phyloP scores from a whole-genome alignment of 2,888 invertebrate species.

The Cepaea hortensis region DNA sequence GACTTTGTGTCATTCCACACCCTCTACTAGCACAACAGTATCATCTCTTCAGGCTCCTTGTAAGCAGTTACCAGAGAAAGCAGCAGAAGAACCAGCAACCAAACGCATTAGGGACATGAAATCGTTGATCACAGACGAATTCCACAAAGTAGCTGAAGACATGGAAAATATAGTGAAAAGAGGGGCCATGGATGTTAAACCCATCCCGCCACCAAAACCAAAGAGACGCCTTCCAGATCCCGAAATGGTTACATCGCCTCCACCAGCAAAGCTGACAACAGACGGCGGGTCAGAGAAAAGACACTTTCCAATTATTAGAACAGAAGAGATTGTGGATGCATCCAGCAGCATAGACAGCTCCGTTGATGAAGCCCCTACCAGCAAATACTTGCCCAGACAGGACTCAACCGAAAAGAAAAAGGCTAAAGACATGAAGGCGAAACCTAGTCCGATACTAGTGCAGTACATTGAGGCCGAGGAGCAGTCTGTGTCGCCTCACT shows the following conservation, averaged over 20 bases:
- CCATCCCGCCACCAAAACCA: slow-evolving; percentile 59
- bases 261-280: not conserved
- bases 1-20: slow-evolving; percentile 31
- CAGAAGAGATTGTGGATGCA: not conserved
- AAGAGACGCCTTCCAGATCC: slow-evolving; percentile 69
- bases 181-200: slow-evolving; percentile 54
- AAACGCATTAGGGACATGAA: slow-evolving; percentile 46
- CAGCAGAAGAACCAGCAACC: slow-evolving; percentile 29
- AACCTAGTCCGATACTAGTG: slow-evolving; percentile 66
- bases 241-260: slow-evolving; percentile 11
- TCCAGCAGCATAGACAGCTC: slow-evolving; percentile 26
- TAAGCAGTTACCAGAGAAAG: not conserved
- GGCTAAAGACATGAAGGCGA: slow-evolving; percentile 69
- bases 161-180: slow-evolving; percentile 54
- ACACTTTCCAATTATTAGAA: slow-evolving; percentile 22
- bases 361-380: slow-evolving; percentile 23
- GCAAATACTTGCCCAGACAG: slow-evolving; percentile 54
- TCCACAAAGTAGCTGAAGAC: slow-evolving; percentile 56
- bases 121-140: slow-evolving; percentile 53
- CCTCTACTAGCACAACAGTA: slow-evolving; percentile 20
- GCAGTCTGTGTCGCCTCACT: slow-evolving; percentile 68
- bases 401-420: slow-evolving; percentile 65
- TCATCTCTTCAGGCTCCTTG: slow-evolving; percentile 7
- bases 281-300: not conserved
- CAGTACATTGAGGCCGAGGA: slow-evolving; percentile 68